Evolutionary conservation across 2,113 vertebrate genomes (phyloP).

Genomic region (Siniperca knerii): DNA sequence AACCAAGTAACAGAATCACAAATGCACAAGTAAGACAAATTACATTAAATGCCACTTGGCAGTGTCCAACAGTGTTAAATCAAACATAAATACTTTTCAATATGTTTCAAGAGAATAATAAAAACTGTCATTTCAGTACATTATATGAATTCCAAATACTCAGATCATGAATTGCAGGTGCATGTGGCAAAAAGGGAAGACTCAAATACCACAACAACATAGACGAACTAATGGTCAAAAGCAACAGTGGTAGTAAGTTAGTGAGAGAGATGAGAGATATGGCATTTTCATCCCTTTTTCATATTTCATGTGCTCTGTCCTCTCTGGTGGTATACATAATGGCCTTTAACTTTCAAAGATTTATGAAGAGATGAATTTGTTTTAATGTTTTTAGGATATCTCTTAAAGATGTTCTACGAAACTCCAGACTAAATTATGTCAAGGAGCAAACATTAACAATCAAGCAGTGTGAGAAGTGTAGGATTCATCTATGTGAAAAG

Average conservation of each 20-base stretch:
- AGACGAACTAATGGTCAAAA: background rate
- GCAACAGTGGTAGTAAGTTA: background rate
- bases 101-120: background rate
- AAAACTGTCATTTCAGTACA: background rate
- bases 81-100: background rate
- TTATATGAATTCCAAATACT: background rate
- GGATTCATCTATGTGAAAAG: background rate
- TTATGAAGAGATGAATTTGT: background rate
- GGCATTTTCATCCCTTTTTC: background rate
- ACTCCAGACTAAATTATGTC: background rate
- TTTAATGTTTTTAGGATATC: too few species aligned
- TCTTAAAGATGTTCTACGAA: background rate
- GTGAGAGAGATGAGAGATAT: background rate
- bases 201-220: too few species aligned
- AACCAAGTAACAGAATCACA: background rate
- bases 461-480: background rate
- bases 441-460: background rate
- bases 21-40: too few species aligned
- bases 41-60: background rate
- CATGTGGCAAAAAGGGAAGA: too few species aligned
- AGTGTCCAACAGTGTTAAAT: background rate
- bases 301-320: background rate
- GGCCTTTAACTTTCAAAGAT: background rate
- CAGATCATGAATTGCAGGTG: background rate
- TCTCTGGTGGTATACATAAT: too few species aligned